Percentiles rank a stretch among this genome's conserved stretches.
These are phyloP conservation scores for Nomia melanderi DNA, from an alignment of 1,140 invertebrate genomes.

Conservation along the genomic window DNA sequence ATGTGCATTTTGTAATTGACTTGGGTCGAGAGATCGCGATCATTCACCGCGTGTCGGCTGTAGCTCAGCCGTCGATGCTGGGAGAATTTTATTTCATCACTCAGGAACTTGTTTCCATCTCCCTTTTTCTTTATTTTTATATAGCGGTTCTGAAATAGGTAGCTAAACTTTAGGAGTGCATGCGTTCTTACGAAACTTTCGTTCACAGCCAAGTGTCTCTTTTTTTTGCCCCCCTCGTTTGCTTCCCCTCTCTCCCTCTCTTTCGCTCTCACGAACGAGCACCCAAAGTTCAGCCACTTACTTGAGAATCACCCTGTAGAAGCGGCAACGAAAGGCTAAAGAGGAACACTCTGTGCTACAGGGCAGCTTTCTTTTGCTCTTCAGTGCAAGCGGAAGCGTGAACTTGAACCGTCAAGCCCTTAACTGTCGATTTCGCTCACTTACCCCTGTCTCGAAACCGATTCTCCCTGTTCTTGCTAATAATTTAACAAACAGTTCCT, in stretches of 20 bases:
- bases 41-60: slow-evolving; percentile 94
- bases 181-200: background rate
- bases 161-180: background rate
- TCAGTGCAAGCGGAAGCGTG: background rate
- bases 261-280: background rate
- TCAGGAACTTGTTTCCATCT: slow-evolving; percentile 14
- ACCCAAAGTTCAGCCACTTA: slow-evolving; percentile 4
- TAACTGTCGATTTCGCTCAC: no score
- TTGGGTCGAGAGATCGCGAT: slow-evolving; percentile 90
- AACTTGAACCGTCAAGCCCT: background rate
- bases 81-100: slow-evolving; percentile 65
- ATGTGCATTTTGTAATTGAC: slow-evolving; percentile 96
- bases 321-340: background rate
- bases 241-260: no score
- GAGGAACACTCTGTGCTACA: background rate
- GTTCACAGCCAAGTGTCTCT: background rate
- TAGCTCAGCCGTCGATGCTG: slow-evolving; percentile 94
- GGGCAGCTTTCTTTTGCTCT: background rate
- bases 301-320: background rate
- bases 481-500: no score
- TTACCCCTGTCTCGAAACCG: no score
- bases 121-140: slow-evolving; percentile 1
- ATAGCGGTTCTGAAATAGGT: background rate
- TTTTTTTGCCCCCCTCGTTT: no score
- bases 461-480: no score